Evolutionary conservation across 2,888 invertebrate genomes (phyloP).

Genomic region (Cremastinae sp.): DNA sequence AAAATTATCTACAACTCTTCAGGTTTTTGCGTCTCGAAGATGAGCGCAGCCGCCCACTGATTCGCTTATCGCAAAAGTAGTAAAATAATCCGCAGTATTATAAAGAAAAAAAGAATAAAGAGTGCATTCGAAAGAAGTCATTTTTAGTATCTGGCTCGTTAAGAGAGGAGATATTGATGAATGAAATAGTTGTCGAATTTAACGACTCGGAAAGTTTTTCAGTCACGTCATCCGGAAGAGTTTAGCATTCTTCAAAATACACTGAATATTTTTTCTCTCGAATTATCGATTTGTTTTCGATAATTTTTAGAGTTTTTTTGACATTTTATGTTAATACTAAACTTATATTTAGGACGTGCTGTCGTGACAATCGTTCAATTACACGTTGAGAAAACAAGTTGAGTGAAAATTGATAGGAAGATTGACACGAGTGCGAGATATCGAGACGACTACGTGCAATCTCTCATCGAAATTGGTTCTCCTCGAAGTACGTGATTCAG

Average conservation of each 20-base stretch:
- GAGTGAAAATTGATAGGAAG: constrained; percentile 14
- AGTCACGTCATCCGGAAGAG: constrained; percentile 69
- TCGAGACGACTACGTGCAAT: constrained; percentile 79
- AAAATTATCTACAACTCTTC: no score
- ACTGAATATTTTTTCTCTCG: constrained; percentile 26
- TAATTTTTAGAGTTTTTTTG: constrained; percentile 11
- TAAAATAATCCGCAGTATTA: no score
- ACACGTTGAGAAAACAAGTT: constrained; percentile 5
- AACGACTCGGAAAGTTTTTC: constrained; percentile 11
- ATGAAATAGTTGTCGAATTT: background rate
- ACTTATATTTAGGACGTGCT: constrained; percentile 32
- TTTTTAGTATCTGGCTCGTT: background rate
- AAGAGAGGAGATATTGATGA: background rate
- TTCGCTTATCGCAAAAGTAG: no score
- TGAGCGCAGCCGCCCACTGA: no score
- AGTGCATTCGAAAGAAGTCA: no score
- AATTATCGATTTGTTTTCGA: constrained; percentile 38
- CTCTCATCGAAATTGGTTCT: constrained; percentile 77
- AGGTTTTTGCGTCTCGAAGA: no score
- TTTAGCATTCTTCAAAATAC: constrained; percentile 46
- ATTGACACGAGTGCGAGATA: constrained; percentile 1
- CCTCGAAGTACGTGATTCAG: constrained; percentile 83
- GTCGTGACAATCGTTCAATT: constrained; percentile 32
- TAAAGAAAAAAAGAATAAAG: no score
- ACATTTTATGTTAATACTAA: constrained; percentile 15